Conservation (phyloP, 2,888 invertebrate genomes). For the Erpobdella octoculata region DNA sequence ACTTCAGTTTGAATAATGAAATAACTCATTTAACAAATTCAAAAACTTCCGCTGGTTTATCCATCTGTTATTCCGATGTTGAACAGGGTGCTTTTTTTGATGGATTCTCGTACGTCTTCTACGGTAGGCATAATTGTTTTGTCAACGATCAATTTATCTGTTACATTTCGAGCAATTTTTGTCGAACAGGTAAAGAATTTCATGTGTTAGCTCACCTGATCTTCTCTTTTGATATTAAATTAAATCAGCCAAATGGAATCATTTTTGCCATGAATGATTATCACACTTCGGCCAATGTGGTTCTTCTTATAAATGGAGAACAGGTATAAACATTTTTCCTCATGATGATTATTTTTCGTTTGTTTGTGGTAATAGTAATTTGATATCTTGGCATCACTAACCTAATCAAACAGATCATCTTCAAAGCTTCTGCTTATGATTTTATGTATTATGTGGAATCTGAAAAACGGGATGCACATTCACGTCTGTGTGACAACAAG, state of each 20-base stretch:
- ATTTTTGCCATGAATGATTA: slow-evolving; percentile 1
- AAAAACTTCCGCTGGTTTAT: neutral
- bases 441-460: slow-evolving; percentile 6
- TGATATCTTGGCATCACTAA: too few species aligned
- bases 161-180: neutral
- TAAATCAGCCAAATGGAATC: slow-evolving; percentile 18
- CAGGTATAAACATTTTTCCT: too few species aligned
- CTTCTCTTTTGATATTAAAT: slow-evolving; percentile 2
- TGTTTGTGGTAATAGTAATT: too few species aligned
- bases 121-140: neutral
- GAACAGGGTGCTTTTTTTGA: slow-evolving; percentile 11
- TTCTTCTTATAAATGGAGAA: neutral
- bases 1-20: slow-evolving; percentile 8
- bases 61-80: neutral
- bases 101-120: slow-evolving; percentile 3
- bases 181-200: slow-evolving; percentile 1
- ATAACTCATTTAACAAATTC: neutral
- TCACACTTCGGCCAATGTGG: neutral
- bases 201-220: neutral
- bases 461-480: neutral
- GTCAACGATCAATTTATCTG: too few species aligned
- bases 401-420: neutral
- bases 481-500: neutral
- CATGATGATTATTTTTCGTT: too few species aligned
- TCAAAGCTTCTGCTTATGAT: slow-evolving; percentile 4